Conservation (phyloP, 2,113 vertebrate genomes). For the Plestiodon gilberti region DNA sequence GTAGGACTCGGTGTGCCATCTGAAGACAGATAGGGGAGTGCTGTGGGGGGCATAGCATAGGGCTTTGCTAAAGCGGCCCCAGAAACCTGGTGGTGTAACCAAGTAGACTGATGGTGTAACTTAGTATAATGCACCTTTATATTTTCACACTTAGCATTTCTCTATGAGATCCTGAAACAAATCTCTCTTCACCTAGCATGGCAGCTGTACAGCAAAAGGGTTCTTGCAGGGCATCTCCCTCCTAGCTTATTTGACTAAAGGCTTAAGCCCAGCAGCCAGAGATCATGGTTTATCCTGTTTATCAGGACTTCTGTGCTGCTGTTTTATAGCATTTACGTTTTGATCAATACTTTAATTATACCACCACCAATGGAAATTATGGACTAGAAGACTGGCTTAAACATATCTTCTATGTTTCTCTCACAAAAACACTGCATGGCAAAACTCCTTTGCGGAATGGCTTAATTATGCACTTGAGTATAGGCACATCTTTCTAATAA, state of each 20-base stretch:
- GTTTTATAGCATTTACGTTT: no score
- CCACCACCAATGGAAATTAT: background rate
- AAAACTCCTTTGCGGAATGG: conserved; percentile 17
- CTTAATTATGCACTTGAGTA: background rate
- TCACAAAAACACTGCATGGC: background rate
- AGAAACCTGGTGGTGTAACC: no score
- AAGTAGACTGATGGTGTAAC: no score
- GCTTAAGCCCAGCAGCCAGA: background rate
- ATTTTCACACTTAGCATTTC: background rate
- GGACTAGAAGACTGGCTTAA: background rate
- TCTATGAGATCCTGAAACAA: background rate
- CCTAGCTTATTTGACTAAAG: background rate
- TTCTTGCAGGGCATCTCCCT: background rate
- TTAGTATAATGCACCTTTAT: no score
- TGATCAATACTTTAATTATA: no score
- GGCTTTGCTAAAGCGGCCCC: no score
- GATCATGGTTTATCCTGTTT: no score
- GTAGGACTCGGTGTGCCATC: no score
- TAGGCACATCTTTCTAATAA: background rate
- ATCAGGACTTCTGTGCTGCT: no score
- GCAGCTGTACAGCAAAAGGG: background rate
- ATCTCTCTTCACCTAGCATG: background rate
- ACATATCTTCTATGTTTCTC: background rate
- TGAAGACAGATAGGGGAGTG: no score
- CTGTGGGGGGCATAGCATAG: no score